phyloP scores from a whole-genome alignment of 2,888 invertebrate species.

The Hydrotaea diabolus region DNA sequence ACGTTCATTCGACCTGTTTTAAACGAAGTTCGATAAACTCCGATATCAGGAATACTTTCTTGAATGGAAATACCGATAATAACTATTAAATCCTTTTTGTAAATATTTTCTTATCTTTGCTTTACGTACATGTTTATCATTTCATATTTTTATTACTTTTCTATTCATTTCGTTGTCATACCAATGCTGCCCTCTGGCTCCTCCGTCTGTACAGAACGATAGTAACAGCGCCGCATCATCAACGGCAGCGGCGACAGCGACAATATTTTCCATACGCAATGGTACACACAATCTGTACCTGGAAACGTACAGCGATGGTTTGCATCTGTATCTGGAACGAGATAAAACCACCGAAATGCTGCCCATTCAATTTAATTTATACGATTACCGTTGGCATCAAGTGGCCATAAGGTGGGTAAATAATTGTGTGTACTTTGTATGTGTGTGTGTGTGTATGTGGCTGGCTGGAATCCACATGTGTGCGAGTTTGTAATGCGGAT shows the following conservation, averaged over 20 bases:
- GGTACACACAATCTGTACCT: constrained; percentile 79
- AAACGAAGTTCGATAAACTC: too few species aligned
- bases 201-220: constrained; percentile 69
- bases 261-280: constrained; percentile 79
- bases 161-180: neutral
- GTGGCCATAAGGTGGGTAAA: constrained; percentile 79
- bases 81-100: constrained; percentile 29
- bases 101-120: constrained; percentile 30
- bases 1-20: too few species aligned
- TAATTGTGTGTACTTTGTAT: neutral
- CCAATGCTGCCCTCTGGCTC: constrained; percentile 32
- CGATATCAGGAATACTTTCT: neutral
- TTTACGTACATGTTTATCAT: constrained; percentile 15
- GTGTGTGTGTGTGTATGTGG: constrained; percentile 22
- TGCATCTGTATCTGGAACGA: constrained; percentile 79
- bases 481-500: neutral
- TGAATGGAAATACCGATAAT: neutral
- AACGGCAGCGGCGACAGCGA: constrained; percentile 68
- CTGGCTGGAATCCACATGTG: neutral
- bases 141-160: constrained; percentile 42
- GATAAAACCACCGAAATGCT: constrained; percentile 81
- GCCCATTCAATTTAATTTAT: constrained; percentile 80
- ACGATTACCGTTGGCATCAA: constrained; percentile 81
- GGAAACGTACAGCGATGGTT: constrained; percentile 78
- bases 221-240: constrained; percentile 71